Evolutionary conservation across 2,113 vertebrate genomes (phyloP), one percentile per base, ranked within the genome.

Genomic region (Poeciliopsis turrubarensis): DNA sequence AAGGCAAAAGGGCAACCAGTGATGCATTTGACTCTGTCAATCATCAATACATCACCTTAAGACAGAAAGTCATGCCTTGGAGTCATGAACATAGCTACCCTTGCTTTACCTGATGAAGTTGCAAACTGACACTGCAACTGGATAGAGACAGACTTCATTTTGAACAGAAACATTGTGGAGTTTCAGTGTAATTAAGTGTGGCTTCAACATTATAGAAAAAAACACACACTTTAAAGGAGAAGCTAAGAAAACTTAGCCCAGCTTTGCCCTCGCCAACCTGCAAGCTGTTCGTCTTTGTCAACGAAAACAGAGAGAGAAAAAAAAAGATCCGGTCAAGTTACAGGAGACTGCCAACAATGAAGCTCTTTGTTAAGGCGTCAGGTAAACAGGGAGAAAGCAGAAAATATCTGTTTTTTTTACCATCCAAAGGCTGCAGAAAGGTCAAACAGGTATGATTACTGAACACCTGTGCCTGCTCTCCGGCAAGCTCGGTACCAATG

Each of bases 401-500:
- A 78, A 85, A 86, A 82, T 73, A 54, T 63, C 37, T 72, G 66
- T 27, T 64, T 26, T 51, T 39, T 51, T 34, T 29, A 17, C 69
- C n/a, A 88, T 82, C 70, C n/a, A 69, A 68, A 87, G 82, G 83
- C 72, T 61, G 37, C 5, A 8, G 5, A n/a, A 39, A 80, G 86
- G 91, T 90, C 89, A 85, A 84, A 71, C 78, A 68, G 76, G 61
- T 64, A 75, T 83, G 75, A 89, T 88, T 80, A 89, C 86, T 0
- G 66, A 37, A 88, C 90, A 90, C 90, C 87, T 90, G 91, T 68
- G 72, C 73, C 70, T 79, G 80, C 60, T 81, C 85, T 67, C n/a
- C 30, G 19, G 19, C 72, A 72, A 86, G 77, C 81, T 68, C 14
- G 26, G 62, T 57, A 71, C 74, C 72, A n/a, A 37, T 34, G 82